A percentile compares a stretch with the other conserved stretches of the same genome.
These are phyloP conservation scores for Rhynchomys soricoides DNA, from an alignment of 2,113 vertebrate genomes.

Conservation along the genomic window DNA sequence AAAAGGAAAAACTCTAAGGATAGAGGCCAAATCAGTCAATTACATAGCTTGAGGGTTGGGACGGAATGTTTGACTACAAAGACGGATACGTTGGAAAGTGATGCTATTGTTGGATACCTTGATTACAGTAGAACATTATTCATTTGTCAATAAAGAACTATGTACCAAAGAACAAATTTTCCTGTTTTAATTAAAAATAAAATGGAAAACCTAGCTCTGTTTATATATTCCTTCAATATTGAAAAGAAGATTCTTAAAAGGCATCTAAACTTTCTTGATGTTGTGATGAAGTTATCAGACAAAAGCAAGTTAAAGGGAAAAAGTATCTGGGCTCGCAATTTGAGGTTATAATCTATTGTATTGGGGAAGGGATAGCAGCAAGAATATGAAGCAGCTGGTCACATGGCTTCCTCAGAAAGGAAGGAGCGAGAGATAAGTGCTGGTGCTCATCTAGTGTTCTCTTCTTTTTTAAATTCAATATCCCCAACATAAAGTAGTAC, in stretches of 20 bases:
- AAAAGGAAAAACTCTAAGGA: not conserved
- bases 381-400: not conserved
- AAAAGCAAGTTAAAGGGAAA: not conserved
- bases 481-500: not conserved
- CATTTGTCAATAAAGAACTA: not conserved
- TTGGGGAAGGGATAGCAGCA: not conserved
- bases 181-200: conserved; percentile 9
- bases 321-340: not conserved
- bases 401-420: too few species aligned
- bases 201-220: not conserved
- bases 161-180: not conserved
- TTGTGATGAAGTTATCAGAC: not conserved
- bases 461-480: not conserved
- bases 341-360: not conserved
- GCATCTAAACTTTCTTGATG: not conserved
- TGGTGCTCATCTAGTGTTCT: not conserved
- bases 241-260: conserved; percentile 20
- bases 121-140: not conserved
- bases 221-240: not conserved
- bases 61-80: not conserved
- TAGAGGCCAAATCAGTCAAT: not conserved
- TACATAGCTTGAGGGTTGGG: not conserved
- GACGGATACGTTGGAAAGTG: not conserved
- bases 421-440: not conserved
- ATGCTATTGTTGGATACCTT: not conserved